Percentiles rank a stretch among this genome's conserved stretches.
These are phyloP conservation scores for Acanthosepion lycidas DNA, from an alignment of 2,888 invertebrate species.

Conservation along the genomic window DNA sequence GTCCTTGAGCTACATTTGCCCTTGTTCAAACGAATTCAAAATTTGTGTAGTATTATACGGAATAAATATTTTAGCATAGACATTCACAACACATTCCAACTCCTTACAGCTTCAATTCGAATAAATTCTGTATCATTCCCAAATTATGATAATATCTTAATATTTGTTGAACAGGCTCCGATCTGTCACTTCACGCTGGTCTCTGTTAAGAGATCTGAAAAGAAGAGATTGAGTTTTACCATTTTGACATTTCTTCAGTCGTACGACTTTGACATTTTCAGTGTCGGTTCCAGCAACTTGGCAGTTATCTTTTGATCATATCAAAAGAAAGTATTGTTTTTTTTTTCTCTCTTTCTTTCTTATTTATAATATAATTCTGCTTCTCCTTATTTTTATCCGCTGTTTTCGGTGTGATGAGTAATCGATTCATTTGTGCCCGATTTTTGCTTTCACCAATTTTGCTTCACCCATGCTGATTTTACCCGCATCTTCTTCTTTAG, in stretches of 20 bases:
- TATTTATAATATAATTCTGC: not conserved
- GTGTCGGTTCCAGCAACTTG: not conserved
- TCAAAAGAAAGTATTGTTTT: not conserved
- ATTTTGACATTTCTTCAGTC: constrained; percentile 11
- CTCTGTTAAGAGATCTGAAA: not conserved
- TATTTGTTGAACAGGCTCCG: not conserved
- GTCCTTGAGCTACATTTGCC: no score
- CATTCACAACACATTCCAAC: no score
- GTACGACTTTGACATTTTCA: not conserved
- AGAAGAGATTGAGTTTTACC: not conserved
- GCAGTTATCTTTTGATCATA: not conserved
- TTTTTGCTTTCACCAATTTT: not conserved
- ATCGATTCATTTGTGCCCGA: not conserved
- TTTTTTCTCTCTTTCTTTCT: not conserved
- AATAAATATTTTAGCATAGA: no score
- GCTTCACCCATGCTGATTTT: not conserved
- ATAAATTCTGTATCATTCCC: not conserved
- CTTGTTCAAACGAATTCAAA: no score
- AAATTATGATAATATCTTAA: constrained; percentile 17
- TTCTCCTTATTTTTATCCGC: not conserved
- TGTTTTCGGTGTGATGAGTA: not conserved
- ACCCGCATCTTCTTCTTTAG: not conserved
- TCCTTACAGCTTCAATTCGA: not conserved
- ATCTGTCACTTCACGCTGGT: not conserved
- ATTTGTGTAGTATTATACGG: no score